Evolutionary conservation across 2,888 invertebrate species (phyloP).

Genomic region (Drosophila algonquin): DNA sequence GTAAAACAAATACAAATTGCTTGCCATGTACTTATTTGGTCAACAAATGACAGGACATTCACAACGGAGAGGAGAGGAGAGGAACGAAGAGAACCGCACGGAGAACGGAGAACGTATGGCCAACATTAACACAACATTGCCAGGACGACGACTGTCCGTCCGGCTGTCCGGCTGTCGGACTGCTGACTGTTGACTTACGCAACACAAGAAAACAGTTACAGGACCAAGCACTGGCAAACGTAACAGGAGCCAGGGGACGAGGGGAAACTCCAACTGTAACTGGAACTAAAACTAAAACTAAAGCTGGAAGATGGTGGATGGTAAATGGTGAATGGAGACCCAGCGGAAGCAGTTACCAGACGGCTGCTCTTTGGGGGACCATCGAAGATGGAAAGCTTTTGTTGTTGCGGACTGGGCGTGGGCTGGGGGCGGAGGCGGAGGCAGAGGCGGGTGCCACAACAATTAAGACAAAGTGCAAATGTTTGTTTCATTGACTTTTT

Average conservation of each 20-base stretch:
- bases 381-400: constrained; percentile 29
- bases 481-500: constrained; percentile 59
- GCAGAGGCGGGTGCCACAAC: constrained; percentile 7
- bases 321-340: background rate
- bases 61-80: constrained; percentile 17
- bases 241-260: constrained; percentile 5
- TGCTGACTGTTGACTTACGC: constrained; percentile 71
- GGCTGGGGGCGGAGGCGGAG: background rate
- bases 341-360: constrained; percentile 20
- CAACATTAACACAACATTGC: constrained; percentile 80
- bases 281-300: constrained; percentile 1
- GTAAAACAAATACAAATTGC: constrained; percentile 80
- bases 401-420: background rate
- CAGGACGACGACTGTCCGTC: background rate
- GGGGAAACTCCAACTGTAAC: constrained; percentile 1
- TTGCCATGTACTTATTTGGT: constrained; percentile 80
- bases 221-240: constrained; percentile 45
- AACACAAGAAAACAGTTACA: constrained; percentile 73
- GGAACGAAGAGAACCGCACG: background rate
- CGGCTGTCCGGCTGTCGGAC: too few species aligned
- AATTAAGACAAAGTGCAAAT: constrained; percentile 68
- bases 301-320: constrained; percentile 1
- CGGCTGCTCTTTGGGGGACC: constrained; percentile 15
- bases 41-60: constrained; percentile 79
- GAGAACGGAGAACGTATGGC: constrained; percentile 59